Evolutionary conservation across 2,797 vertebrate species (phyloP), one percentile per base, ranked within the genome.

Genomic region (Siniperca obscura): DNA sequence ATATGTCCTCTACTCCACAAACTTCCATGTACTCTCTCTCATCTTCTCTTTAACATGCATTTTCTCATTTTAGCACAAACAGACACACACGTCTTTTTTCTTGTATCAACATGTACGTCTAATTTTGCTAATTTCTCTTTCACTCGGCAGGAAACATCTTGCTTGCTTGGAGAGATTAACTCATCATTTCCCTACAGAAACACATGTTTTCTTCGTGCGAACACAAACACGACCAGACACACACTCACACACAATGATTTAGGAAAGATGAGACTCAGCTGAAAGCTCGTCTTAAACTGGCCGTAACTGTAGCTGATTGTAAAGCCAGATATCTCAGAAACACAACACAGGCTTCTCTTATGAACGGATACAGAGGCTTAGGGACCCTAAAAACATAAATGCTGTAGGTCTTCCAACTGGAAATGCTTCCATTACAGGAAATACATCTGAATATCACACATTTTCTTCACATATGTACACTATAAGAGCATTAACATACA

Each of bases 321-420:
- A 36, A 77, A 76, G 40, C 19, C 81, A 79, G 75, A 71, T 25
- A 68, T 62, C 27, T 60, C 11, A 30, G 14, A 46, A 17, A 55
- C 19, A 21, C 14, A 46, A 59, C 71, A 64, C 34, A 46, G 34
- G 22, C 42, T 53, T 69, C 75, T 74, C 57, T 27, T 30, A 55
- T 64, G 27, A 75, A 57, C n/a, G 9, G 75, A 84, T 46, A 36
- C 46, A 61, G 65, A 72, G 52, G 74, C 67, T 76, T 12, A 55
- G 50, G 76, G 72, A 59, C 27, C 55, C 55, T 74, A 1, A 74
- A 30, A 86, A 70, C 67, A 59, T 59, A 21, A 40, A 66, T 8
- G 14, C 64, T 40, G 52, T 3, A 60, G 50, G 38, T 56, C 56
- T 42, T 52, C 64, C 46, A 57, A 66, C 67, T 36, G n/a, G 36